Conservation (phyloP, 1,140 invertebrate species). For the Drosophila nigrodunni region DNA sequence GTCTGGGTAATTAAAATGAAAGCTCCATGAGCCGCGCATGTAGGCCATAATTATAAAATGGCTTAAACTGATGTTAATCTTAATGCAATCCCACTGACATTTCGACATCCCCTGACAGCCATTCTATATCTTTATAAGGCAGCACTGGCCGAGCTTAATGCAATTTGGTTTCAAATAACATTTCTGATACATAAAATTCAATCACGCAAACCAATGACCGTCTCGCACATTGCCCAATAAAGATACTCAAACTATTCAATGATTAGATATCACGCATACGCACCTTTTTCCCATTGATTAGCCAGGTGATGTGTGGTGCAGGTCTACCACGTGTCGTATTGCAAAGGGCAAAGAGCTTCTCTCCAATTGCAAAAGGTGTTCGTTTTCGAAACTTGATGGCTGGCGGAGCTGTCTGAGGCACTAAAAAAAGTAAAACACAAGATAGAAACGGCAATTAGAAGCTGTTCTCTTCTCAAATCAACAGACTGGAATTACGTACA, state of each 20-base stretch:
- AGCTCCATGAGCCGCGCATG: conserved; percentile 62
- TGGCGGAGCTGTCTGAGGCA: conserved; percentile 89
- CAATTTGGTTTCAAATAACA: conserved; percentile 20
- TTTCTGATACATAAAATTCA: conserved; percentile 5
- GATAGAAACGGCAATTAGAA: conserved; percentile 55
- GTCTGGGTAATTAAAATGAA: conserved; percentile 73
- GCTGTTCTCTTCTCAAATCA: conserved; percentile 19
- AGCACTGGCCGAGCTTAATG: background rate
- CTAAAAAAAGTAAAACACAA: conserved; percentile 82
- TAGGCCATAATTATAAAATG: conserved; percentile 80
- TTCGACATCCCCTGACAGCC: conserved; percentile 58
- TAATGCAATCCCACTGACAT: conserved; percentile 55
- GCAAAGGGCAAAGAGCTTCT: conserved; percentile 91
- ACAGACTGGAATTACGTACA: conserved; percentile 86
- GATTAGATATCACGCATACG: conserved; percentile 71
- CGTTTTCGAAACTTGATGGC: conserved; percentile 90
- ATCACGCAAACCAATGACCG: background rate
- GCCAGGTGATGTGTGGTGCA: conserved; percentile 92
- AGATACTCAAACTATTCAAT: background rate
- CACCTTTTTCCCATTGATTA: conserved; percentile 93
- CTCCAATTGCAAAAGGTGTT: conserved; percentile 88
- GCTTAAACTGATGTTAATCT: conserved; percentile 80
- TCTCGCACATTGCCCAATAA: background rate
- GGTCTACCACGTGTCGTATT: conserved; percentile 90
- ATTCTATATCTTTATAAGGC: conserved; percentile 31